Evolutionary conservation across 2,797 vertebrate species (phyloP).

Genomic region (Coregonus suidteri): DNA sequence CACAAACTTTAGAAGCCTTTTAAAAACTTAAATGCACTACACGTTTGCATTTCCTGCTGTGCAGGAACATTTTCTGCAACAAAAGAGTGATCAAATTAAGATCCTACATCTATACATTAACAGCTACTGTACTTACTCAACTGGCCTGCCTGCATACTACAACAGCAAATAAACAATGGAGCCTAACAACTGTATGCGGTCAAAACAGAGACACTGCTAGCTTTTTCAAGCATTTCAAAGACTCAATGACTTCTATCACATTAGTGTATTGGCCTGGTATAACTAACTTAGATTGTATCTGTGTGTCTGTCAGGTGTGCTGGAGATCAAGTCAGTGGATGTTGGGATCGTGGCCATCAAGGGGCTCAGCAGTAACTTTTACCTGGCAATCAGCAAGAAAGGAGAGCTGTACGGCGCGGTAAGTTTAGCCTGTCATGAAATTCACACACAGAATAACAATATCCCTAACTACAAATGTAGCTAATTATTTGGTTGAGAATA

Average conservation of each 20-base stretch:
- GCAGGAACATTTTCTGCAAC: too few species aligned
- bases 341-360: slow-evolving; percentile 97
- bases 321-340: slow-evolving; percentile 98
- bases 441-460: neutral
- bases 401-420: slow-evolving; percentile 95
- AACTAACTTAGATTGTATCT: neutral
- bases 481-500: neutral
- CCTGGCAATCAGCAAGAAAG: slow-evolving; percentile 96
- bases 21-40: too few species aligned
- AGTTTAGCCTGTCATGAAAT: slow-evolving; percentile 64
- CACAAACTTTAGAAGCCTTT: too few species aligned
- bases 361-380: slow-evolving; percentile 97
- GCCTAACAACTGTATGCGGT: neutral
- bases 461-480: neutral
- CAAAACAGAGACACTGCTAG: neutral
- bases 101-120: neutral
- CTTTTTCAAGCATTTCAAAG: neutral
- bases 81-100: too few species aligned
- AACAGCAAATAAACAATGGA: neutral
- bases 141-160: neutral
- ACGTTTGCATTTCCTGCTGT: too few species aligned
- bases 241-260: neutral
- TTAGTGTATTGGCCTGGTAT: neutral
- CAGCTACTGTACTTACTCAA: neutral
- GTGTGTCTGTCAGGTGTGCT: slow-evolving; percentile 83